These are phyloP conservation scores for Crocidura indochinensis DNA, from an alignment of 2,797 vertebrate genomes.

Conservation along the genomic window DNA sequence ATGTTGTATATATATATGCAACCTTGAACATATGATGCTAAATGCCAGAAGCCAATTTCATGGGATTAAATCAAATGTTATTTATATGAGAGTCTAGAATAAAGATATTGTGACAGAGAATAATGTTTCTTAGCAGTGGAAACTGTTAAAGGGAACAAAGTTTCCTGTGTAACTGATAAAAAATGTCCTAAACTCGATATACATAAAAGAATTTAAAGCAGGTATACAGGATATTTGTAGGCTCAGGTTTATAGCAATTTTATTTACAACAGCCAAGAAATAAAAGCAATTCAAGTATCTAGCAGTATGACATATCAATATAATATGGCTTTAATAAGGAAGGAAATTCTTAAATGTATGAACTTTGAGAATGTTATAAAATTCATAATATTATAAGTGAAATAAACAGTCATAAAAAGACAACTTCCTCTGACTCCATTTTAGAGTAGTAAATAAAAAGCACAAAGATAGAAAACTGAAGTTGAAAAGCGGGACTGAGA, in stretches of 20 bases:
- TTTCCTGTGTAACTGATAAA: not conserved
- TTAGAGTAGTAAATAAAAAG: not conserved
- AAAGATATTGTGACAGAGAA: not conserved
- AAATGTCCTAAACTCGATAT: not conserved
- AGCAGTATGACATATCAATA: not conserved
- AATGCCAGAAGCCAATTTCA: not conserved
- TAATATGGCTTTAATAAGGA: not conserved
- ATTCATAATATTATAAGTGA: not conserved
- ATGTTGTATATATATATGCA: not conserved
- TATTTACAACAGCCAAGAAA: not conserved
- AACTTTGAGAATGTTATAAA: not conserved
- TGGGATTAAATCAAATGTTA: not conserved
- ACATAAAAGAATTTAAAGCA: not conserved
- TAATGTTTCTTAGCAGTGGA: not conserved
- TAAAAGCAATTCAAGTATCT: not conserved
- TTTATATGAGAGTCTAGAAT: not conserved
- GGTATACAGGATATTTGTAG: not conserved
- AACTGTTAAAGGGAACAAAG: not conserved
- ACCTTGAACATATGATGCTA: not conserved
- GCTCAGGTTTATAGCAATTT: not conserved
- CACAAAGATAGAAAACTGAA: not conserved
- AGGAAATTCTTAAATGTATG: not conserved
- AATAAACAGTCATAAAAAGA: not conserved
- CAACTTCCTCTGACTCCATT: not conserved
- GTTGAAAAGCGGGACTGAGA: not conserved